Evolutionary conservation across 2,113 vertebrate species (phyloP), one percentile per base, ranked within the genome.

Genomic region (Ictidomys tridecemlineatus): DNA sequence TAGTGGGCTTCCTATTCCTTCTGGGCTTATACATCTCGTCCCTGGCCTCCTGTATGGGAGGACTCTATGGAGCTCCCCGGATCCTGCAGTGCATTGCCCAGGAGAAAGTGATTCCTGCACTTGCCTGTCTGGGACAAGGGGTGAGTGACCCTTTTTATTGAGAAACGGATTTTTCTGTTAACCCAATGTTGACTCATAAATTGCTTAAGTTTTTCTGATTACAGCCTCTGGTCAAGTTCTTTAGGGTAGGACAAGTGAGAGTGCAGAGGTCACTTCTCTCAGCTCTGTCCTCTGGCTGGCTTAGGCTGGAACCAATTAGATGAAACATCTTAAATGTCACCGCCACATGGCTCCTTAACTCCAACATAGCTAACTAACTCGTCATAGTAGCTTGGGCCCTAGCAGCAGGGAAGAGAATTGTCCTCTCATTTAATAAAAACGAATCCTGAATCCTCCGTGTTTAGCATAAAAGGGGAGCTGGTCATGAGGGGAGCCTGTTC

Each of bases 31-130:
- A 99, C 98, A 99, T 99, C 98, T 99, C 99, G 0, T 99, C 99
- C 65, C 98, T 99, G 98, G 99, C 99, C 86, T 99, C 99, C 98
- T 99, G 99, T 97, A 99, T 99, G 99, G 99, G 99, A 37, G 99
- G 99, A 87, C 98, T 99, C 67, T 99, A 99, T 0, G 99, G 99
- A 93, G 99, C 99, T 70, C 99, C 99, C 98, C 99, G 99, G 98
- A 99, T 99, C 97, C 99, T 99, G 70, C 99, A 99, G 98, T 99
- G 99, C 98, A 99, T 99, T 0, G 99, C 99, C 70, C 99, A 99
- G 93, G 99, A 99, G 98, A 99, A 99, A 17, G 99, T 99, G 97
- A 98, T 99, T 91, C 99, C 99, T 0, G 97, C 96, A 18, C 98
- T 99, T 0, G 92, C 98, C 97, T 99, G 99, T 94, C 98, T 99